phyloP scores from a whole-genome alignment of 2,888 invertebrate genomes.

The Loripinus fragilis region DNA sequence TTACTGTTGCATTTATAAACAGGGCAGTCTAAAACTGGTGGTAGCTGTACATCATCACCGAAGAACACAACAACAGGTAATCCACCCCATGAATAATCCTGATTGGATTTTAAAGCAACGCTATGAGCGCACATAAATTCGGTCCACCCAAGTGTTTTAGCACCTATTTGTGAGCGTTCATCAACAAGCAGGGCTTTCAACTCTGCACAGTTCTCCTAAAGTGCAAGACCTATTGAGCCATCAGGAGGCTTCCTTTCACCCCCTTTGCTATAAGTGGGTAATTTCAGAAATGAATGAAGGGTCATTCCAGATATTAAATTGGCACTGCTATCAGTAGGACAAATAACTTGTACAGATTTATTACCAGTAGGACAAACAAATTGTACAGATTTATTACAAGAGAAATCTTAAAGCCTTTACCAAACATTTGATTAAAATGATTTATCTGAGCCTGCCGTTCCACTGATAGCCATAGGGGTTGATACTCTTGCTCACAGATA shows the following conservation, averaged over 20 bases:
- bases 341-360: slow-evolving; percentile 56
- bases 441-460: slow-evolving; percentile 60
- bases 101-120: slow-evolving; percentile 18
- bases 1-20: slow-evolving; percentile 31
- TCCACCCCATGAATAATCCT: slow-evolving; percentile 44
- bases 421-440: slow-evolving; percentile 54
- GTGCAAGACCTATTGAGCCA: slow-evolving; percentile 39
- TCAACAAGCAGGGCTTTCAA: slow-evolving; percentile 53
- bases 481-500: slow-evolving; percentile 21
- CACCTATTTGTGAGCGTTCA: slow-evolving; percentile 48
- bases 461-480: slow-evolving; percentile 52
- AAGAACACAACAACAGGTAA: slow-evolving; percentile 59
- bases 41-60: slow-evolving; percentile 54
- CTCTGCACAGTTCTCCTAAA: slow-evolving; percentile 50
- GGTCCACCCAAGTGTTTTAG: slow-evolving; percentile 48
- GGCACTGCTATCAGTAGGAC: slow-evolving; percentile 63
- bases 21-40: slow-evolving; percentile 47
- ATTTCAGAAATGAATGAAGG: slow-evolving; percentile 56
- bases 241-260: slow-evolving; percentile 54
- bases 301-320: slow-evolving; percentile 59
- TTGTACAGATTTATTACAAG: slow-evolving; percentile 49
- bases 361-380: slow-evolving; percentile 60
- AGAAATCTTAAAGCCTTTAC: slow-evolving; percentile 41
- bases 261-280: slow-evolving; percentile 41
- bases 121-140: slow-evolving; percentile 38